Percentiles rank a stretch among this genome's conserved stretches.
Evolutionary conservation across 1,140 invertebrate species (phyloP).

Genomic region (fruit fly (Drosophila melanogaster)): Release_6_plus_ISO1_MT NT_033777.3:28275001-28275500

Average conservation of each 20-base stretch:
- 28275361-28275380: not conserved
- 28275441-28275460: no score
- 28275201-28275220: slow-evolving; percentile 38
- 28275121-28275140: slow-evolving; percentile 26
- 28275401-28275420: not conserved
- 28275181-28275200: slow-evolving; percentile 80
- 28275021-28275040: slow-evolving; percentile 21
- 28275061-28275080: slow-evolving; percentile 80
- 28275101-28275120: slow-evolving; percentile 40
- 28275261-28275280: slow-evolving; percentile 23
- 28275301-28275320: slow-evolving; percentile 32
- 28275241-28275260: slow-evolving; percentile 68
- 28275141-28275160: slow-evolving; percentile 25
- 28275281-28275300: slow-evolving; percentile 48
- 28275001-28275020: slow-evolving; percentile 27
- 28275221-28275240: slow-evolving; percentile 44
- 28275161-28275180: slow-evolving; percentile 57
- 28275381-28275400: slow-evolving; percentile 3
- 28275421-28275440: not conserved
- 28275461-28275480: no score
- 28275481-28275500: no score
- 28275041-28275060: slow-evolving; percentile 82
- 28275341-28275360: slow-evolving; percentile 46
- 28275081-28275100: slow-evolving; percentile 65
- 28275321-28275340: slow-evolving; percentile 56